phyloP scores from a whole-genome alignment of 23 tunicate genomes.

The Trididemnum nubilum region DNA sequence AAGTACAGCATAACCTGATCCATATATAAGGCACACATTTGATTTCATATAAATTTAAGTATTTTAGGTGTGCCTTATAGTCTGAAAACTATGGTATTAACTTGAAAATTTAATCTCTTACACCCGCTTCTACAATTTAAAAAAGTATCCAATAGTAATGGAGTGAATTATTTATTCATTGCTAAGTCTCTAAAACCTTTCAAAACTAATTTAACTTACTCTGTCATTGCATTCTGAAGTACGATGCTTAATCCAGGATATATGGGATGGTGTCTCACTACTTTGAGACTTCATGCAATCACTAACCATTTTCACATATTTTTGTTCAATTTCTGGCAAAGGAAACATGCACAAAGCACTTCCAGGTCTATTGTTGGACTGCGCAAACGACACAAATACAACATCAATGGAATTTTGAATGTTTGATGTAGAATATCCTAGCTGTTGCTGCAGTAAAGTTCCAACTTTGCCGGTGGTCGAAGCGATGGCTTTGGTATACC shows the following conservation, averaged over 20 bases:
- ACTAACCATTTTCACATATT: slow-evolving; percentile 30
- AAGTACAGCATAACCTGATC: too few relatives aligned
- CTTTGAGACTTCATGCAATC: slow-evolving; percentile 34
- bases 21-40: too few relatives aligned
- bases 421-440: not conserved
- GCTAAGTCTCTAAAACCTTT: too few relatives aligned
- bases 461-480: slow-evolving; percentile 61
- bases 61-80: too few relatives aligned
- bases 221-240: not conserved
- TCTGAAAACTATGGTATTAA: too few relatives aligned
- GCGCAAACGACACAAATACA: slow-evolving; percentile 60
- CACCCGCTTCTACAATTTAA: too few relatives aligned
- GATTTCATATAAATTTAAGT: too few relatives aligned
- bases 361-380: slow-evolving; percentile 17
- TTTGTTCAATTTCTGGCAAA: slow-evolving; percentile 50
- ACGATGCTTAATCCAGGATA: slow-evolving; percentile 32
- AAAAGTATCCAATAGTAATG: too few relatives aligned
- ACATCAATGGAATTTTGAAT: slow-evolving; percentile 27
- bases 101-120: too few relatives aligned
- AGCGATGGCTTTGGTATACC: slow-evolving; percentile 52
- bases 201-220: not conserved
- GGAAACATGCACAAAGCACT: slow-evolving; percentile 77
- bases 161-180: too few relatives aligned
- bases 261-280: not conserved
- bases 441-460: not conserved